Base-by-base conservation (phyloP, 2,797 vertebrate genomes). In the Hippopotamyrus pictus region DNA sequence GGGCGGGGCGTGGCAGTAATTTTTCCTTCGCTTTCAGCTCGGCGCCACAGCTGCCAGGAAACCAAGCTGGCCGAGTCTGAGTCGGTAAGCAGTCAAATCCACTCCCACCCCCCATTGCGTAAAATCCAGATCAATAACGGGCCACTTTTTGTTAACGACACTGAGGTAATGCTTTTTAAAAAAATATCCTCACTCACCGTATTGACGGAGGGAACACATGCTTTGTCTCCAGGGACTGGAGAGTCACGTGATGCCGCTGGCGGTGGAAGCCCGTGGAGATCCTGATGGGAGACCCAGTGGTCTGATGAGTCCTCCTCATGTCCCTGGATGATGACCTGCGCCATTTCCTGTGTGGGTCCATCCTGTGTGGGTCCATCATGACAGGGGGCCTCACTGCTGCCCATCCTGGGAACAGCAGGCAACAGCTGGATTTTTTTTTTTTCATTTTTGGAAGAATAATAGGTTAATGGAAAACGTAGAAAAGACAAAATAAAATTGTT, bases 111-210 rank as follows among this genome's bases (percentile, higher is more conserved):
- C n/a, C 50, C 88, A 46, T 48, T 53, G 59, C 62, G 9, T 50
- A 48, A 87, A 69, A 73, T 19, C 44, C 7, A n/a, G 76, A 89
- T 89, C 88, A 19, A 86, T 86, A 86, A n/a, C n/a, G 44, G 11
- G 59, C 82, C 57, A 53, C 84, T 86, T 89, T 89, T 89, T 62
- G 76, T 82, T 69, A 69, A 89, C 33, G 83, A 69, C 46, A 86
- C 54, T 73, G 62, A 86, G 83, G 82, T 85, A 46, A 65, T 86
- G 54, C 65, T 51, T 69, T 86, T 89, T 33, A 19, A 46, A 82
- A 44, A 48, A 48, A 25, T 57, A 22, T 37, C 37, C 50, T 9
- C 54, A 22, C 53, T 84, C 54, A 17, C 73, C 46, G 2, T 37
- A 83, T 83, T 44, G 79, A 83, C 19, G 3, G 37, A 22, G 33